A percentile compares a stretch with the other conserved stretches of the same genome.
These are phyloP conservation scores for Ganaspis sp. DNA, from an alignment of 1,140 invertebrate species.

Conservation along the genomic window DNA sequence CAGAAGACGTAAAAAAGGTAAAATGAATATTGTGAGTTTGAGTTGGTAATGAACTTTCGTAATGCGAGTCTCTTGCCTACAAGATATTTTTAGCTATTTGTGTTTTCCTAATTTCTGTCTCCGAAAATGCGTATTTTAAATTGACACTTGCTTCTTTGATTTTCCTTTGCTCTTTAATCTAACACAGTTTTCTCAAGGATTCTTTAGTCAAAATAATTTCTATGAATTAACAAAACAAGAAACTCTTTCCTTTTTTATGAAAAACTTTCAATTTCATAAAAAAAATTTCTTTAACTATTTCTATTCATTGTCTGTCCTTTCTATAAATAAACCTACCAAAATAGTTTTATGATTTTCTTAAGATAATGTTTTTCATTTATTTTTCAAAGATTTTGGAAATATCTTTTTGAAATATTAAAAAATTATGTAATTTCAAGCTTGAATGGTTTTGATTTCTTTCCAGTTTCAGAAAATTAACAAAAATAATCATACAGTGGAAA, in stretches of 20 bases:
- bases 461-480: constrained; percentile 2
- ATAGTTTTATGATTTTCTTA: background rate
- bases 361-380: background rate
- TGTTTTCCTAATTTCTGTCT: constrained; percentile 54
- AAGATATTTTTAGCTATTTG: constrained; percentile 66
- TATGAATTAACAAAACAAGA: background rate
- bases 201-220: background rate
- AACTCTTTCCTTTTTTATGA: constrained; percentile 17
- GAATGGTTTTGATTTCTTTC: too few relatives aligned
- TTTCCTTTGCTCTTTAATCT: constrained; percentile 20
- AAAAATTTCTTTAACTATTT: background rate
- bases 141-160: constrained; percentile 32
- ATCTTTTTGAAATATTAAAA: background rate
- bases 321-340: constrained; percentile 14
- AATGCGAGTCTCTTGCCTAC: constrained; percentile 49
- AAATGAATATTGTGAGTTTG: constrained; percentile 45
- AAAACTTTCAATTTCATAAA: background rate
- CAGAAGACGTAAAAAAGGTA: constrained; percentile 84
- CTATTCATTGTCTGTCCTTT: background rate
- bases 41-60: constrained; percentile 58
- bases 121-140: constrained; percentile 38
- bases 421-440: background rate
- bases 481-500: too few relatives aligned
- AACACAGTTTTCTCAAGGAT: background rate
- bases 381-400: background rate